A percentile compares a stretch with the other conserved stretches of the same genome.
Conservation (phyloP, 37 sponge, comb jelly and placozoan species). For the Cladorhizidae sp. region DNA sequence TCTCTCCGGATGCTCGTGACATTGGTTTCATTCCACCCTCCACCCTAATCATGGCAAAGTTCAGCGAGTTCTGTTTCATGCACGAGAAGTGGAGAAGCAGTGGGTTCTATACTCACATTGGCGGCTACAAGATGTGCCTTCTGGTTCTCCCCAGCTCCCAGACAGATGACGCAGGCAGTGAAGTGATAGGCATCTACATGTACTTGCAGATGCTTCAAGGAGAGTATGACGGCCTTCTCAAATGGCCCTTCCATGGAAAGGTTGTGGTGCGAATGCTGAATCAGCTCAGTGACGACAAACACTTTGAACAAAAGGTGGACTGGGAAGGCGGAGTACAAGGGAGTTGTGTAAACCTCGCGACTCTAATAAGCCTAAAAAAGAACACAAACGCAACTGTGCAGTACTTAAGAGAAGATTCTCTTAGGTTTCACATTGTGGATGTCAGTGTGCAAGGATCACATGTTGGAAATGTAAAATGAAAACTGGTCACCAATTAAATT, state of each 20-base stretch:
- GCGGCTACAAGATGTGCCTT: slow-evolving; percentile 59
- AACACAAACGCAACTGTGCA: neutral
- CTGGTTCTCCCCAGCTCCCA: neutral
- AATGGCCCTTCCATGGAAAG: slow-evolving; percentile 54
- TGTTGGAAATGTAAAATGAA: neutral
- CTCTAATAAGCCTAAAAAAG: neutral
- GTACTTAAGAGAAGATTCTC: neutral
- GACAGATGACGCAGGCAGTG: neutral
- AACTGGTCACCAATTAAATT: neutral
- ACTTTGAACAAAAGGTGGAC: neutral
- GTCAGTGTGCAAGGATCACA: neutral
- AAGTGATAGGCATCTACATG: slow-evolving; percentile 13
- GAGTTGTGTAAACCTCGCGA: neutral
- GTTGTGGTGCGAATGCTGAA: slow-evolving; percentile 49
- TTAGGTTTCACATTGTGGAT: neutral
- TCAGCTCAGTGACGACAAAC: slow-evolving; percentile 16
- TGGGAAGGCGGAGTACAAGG: neutral
- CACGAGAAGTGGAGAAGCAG: slow-evolving; percentile 32
- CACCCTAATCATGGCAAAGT: slow-evolving; percentile 1
- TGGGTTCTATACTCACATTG: slow-evolving; percentile 43
- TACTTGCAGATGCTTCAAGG: slow-evolving; percentile 46
- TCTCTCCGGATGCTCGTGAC: neutral
- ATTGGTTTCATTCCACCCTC: slow-evolving; percentile 19
- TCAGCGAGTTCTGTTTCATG: neutral
- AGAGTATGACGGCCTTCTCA: slow-evolving; percentile 39